A percentile compares a stretch with the other conserved stretches of the same genome.
These are phyloP conservation scores for Nomada fabriciana DNA, from an alignment of 2,888 invertebrate species.

Conservation along the genomic window DNA sequence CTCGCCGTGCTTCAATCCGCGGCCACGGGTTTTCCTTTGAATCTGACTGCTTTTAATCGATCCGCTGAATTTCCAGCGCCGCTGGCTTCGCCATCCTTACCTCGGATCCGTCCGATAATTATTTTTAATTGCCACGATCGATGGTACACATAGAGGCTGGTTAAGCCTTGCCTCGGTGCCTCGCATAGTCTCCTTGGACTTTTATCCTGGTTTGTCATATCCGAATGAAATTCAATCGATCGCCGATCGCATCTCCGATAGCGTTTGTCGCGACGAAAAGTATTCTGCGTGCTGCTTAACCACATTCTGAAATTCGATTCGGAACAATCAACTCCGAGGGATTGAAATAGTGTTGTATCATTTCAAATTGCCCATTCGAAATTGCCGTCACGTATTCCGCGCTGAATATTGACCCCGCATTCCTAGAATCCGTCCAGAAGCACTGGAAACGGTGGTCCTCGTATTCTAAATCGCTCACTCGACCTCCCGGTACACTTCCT, in stretches of 20 bases:
- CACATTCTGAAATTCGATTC: too few species aligned
- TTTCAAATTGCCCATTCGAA: not conserved
- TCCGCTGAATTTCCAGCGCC: conserved; percentile 41
- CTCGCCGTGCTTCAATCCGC: conserved; percentile 56
- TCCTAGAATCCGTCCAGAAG: conserved; percentile 1
- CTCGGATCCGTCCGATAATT: conserved; percentile 24
- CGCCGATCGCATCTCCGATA: too few species aligned
- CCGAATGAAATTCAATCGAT: not conserved
- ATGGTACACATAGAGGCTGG: conserved; percentile 15
- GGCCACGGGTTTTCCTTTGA: conserved; percentile 45
- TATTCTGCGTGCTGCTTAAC: too few species aligned
- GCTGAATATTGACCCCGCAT: not conserved
- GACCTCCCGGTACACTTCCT: conserved; percentile 1
- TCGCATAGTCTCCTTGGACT: conserved; percentile 7
- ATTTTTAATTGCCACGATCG: conserved; percentile 43
- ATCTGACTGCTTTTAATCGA: conserved; percentile 50
- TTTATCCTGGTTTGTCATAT: not conserved
- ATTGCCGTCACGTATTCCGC: not conserved
- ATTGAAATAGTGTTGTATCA: not conserved
- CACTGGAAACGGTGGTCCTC: conserved; percentile 6
- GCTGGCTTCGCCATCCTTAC: conserved; percentile 33
- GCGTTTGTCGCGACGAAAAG: too few species aligned
- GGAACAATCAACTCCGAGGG: too few species aligned
- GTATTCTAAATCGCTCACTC: conserved; percentile 13
- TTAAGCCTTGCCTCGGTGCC: not conserved